Conservation (phyloP, 1,140 invertebrate genomes). For the Papilio dardanus region DNA sequence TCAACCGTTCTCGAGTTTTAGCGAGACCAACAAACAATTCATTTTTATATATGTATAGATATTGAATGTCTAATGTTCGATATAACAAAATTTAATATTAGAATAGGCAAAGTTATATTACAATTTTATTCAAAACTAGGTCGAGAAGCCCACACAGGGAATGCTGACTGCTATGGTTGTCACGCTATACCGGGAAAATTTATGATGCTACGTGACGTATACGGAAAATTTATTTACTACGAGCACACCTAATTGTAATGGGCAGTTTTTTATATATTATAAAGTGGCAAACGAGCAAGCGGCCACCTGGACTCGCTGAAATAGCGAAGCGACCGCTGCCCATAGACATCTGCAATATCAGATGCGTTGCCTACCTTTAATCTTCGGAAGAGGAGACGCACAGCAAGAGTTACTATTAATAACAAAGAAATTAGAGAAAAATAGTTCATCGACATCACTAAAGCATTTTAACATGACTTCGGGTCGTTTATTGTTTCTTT, state of each 20-base stretch:
- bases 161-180: conserved; percentile 8
- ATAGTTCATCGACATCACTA: not conserved
- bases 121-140: conserved; percentile 28
- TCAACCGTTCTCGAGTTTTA: no score
- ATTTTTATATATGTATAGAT: no score
- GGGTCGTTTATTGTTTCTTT: not conserved
- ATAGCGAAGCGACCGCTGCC: no score
- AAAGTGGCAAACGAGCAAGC: no score
- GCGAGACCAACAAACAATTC: no score
- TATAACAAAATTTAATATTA: not conserved
- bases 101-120: conserved; percentile 13
- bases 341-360: no score
- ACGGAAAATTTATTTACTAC: conserved; percentile 19
- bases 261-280: not conserved
- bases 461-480: no score
- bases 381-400: no score
- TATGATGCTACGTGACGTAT: conserved; percentile 26
- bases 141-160: conserved; percentile 27
- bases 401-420: not conserved
- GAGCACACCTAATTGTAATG: conserved; percentile 19
- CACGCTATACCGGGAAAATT: conserved; percentile 26
- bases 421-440: not conserved
- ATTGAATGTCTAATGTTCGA: not conserved
- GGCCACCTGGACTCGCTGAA: no score
- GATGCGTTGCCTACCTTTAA: no score